A percentile compares a stretch with the other conserved stretches of the same genome.
These are phyloP conservation scores for Amphiura filiformis DNA, from an alignment of 35 echinoderm and acorn worm species.

Conservation along the genomic window DNA sequence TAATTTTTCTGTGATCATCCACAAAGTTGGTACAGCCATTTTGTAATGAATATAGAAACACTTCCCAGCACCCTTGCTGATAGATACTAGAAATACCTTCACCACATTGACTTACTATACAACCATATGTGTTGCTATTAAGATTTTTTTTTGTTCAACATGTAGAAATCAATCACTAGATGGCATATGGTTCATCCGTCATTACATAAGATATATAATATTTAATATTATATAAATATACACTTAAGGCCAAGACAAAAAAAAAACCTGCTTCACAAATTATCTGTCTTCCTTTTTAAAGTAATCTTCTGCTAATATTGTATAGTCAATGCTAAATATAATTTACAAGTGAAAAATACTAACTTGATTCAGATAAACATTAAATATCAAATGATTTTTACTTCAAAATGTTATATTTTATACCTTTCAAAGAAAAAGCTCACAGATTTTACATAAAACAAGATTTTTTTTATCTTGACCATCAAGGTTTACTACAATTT, in stretches of 20 bases:
- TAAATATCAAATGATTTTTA: too few relatives aligned
- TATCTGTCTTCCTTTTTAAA: not conserved
- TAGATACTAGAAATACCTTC: too few relatives aligned
- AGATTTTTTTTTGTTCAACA: not conserved
- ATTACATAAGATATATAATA: not conserved
- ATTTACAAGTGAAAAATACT: not conserved
- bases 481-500: not conserved
- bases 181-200: not conserved
- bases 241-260: not conserved
- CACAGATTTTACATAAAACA: too few relatives aligned
- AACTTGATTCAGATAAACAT: too few relatives aligned
- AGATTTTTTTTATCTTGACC: not conserved
- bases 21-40: too few relatives aligned
- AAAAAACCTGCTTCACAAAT: not conserved
- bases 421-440: too few relatives aligned
- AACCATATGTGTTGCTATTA: too few relatives aligned
- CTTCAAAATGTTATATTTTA: too few relatives aligned
- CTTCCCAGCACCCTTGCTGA: too few relatives aligned
- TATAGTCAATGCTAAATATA: not conserved
- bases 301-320: not conserved
- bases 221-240: not conserved
- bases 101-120: too few relatives aligned
- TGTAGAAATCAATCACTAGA: not conserved
- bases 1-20: too few relatives aligned
- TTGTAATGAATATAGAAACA: too few relatives aligned